These are phyloP conservation scores for Eulemur coronatus DNA, from an alignment of 2,797 vertebrate species.

Conservation along the genomic window DNA sequence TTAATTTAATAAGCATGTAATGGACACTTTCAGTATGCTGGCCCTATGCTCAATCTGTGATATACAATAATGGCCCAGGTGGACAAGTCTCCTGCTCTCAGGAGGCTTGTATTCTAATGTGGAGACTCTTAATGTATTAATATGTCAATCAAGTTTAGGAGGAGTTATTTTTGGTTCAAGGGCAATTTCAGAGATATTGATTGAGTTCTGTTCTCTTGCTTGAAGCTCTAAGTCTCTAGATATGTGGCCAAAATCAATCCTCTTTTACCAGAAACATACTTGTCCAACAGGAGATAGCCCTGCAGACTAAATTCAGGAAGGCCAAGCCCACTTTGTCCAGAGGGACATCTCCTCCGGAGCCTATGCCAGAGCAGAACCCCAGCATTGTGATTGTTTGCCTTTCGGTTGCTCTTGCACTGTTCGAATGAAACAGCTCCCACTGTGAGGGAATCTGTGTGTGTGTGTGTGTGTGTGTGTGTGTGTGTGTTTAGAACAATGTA, in stretches of 20 bases:
- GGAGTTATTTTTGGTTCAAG: not conserved
- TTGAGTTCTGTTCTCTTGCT: not conserved
- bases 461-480: rapidly evolving
- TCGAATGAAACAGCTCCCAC: not conserved
- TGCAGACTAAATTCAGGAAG: not conserved
- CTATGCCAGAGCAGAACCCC: not conserved
- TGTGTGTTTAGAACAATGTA: not conserved
- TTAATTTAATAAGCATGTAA: not conserved
- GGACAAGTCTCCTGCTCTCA: not conserved
- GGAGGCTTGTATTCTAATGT: not conserved
- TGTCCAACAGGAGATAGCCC: not conserved
- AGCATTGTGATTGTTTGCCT: too few relatives aligned
- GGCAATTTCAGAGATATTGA: not conserved
- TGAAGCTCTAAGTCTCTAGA: not conserved
- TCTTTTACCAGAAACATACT: not conserved
- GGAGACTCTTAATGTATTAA: not conserved
- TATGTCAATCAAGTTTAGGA: not conserved
- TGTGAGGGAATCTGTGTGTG: not conserved
- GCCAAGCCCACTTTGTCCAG: not conserved
- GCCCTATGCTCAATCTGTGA: not conserved
- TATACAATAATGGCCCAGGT: not conserved
- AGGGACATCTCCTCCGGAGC: not conserved
- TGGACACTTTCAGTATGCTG: not conserved
- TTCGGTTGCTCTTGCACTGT: not conserved
- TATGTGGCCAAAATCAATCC: not conserved